Percentiles rank a stretch among this genome's conserved stretches.
Evolutionary conservation across 2,888 invertebrate genomes (phyloP).

Genomic region (Cheiracanthium punctorium): DNA sequence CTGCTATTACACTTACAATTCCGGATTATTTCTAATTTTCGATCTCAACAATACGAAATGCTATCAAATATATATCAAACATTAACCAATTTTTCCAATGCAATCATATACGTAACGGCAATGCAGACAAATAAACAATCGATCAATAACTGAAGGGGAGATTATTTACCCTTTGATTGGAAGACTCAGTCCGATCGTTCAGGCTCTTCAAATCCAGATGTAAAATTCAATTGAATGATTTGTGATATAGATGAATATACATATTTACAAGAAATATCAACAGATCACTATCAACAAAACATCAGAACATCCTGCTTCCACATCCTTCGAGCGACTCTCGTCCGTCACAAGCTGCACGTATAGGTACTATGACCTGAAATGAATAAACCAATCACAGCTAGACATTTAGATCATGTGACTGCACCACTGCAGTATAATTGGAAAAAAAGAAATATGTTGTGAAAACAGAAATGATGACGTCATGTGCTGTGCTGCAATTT

Average conservation of each 20-base stretch:
- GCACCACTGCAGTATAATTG: constrained; percentile 47
- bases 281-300: constrained; percentile 57
- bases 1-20: background rate
- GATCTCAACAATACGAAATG: background rate
- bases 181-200: constrained; percentile 59
- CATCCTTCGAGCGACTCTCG: constrained; percentile 23
- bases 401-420: constrained; percentile 30
- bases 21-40: background rate
- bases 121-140: constrained; percentile 3
- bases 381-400: constrained; percentile 32
- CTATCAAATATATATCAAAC: constrained; percentile 24
- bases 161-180: constrained; percentile 45
- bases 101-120: background rate
- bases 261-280: constrained; percentile 61
- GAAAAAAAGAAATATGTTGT: too few relatives aligned
- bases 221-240: constrained; percentile 47
- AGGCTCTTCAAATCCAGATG: constrained; percentile 21
- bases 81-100: background rate
- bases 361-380: constrained; percentile 44
- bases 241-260: constrained; percentile 51
- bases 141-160: background rate
- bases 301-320: constrained; percentile 33
- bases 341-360: constrained; percentile 27
- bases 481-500: background rate
- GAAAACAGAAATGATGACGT: background rate